Base-by-base conservation (phyloP, 2,797 vertebrate genomes). In the Salarias fasciatus region DNA sequence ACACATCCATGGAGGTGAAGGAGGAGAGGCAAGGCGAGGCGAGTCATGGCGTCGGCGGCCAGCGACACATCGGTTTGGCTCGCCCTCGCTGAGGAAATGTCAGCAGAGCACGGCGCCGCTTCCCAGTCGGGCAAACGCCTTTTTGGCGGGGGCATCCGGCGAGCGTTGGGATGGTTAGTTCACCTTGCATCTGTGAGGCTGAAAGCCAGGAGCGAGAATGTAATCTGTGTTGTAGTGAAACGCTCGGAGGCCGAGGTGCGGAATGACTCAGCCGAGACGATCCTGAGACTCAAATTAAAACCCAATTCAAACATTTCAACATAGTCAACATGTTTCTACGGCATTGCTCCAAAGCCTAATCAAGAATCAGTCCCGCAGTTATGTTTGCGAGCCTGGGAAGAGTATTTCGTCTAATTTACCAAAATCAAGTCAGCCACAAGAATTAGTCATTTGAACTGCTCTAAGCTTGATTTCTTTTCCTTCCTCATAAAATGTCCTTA, bases 71-170 rank as follows among this genome's bases (percentile, higher is more conserved):
- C 64, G 86, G 11, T 80, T 76, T 89, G 88, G 89, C 86, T 69
- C 55, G 7, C 44, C 71, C 73, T 85, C 84, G 71, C 69, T 37
- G 60, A 75, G 60, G 53, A 92, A 90, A 92, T 90, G 91, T 90
- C 91, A 91, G 72, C 64, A 29, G 13, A 70, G 76, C 53, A 49
- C 51, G 61, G 18, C 57, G 42, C 70, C 47, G 50, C 41, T 49
- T 79, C 82, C 64, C 78, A 72, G 63, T 56, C 44, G 75, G 62
- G 56, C 41, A 69, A 83, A 74, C 28, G 51, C 42, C 51, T 56
- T 54, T 33, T 49, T 71, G 68, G 80, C 72, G 72, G 58, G 44
- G 59, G 11, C 15, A 50, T 44, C 66, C 11, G 31, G 54, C 47
- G 48, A 68, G 48, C 35, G 70, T 69, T 11, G 74, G 54, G 60